Evolutionary conservation across 2,888 invertebrate species (phyloP), one percentile per base, ranked within the genome.

Genomic region (Spicauda simplicius): DNA sequence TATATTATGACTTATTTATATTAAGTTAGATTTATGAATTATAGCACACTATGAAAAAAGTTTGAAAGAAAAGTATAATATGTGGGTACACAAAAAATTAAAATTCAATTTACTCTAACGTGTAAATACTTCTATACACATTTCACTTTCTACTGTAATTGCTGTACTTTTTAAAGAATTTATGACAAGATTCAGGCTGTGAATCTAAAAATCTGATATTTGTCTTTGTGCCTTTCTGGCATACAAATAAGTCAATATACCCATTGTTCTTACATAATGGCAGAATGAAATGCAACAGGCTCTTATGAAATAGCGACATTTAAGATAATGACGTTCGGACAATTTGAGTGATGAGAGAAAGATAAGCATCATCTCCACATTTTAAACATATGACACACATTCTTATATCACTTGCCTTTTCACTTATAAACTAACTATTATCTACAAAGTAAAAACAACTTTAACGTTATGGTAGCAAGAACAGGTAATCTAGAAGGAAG

Each of bases 401-500:
- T 66, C 25, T 68, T 68, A 68, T 70, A 69, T 69, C 69, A 71
- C 62, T 63, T 69, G 60, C 66, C 62, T 37, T 70, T 64, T 64
- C 30, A 63, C 50, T 67, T 53, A 55, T 16, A 25, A 68, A 69
- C 55, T 41, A 69, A 45, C 37, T 56, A 55, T 53, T 72, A 72
- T 63, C 65, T 71, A 71, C 67, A 67, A 73, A 78, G 76, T 74
- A 75, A 74, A 73, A 72, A 73, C 72, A 80, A 74, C 71, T 68
- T 72, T 75, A 80, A 75, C 75, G 74, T 80, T 83, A 85, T 86
- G 87, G 88, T 89, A 90, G 84, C 79, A 80, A 84, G 79, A 82
- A 89, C 87, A 89, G 87, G 87, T 90, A 88, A 87, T 84, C 79
- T 83, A 87, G 82, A 87, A 83, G 79, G 80, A 85, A 88, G 85